Evolutionary conservation across 30 jellyfish, hydroid and myxozoan genomes (phyloP), one percentile per base, ranked within the genome.

Genomic region (Aurelia sp.): DNA sequence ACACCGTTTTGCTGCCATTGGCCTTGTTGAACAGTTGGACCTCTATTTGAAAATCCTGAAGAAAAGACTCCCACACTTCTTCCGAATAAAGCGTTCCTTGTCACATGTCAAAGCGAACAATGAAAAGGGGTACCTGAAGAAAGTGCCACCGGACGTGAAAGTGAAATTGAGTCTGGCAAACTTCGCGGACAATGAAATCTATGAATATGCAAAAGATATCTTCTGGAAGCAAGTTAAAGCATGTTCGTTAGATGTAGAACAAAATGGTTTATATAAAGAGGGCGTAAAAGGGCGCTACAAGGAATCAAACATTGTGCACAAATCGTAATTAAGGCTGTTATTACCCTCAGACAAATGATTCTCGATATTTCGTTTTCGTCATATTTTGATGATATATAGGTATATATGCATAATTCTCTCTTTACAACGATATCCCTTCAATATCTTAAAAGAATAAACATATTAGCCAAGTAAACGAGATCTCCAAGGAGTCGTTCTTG

Each of bases 1-100:
- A 19, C 97, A 82, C 27, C 66, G 55, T 40, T 93, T 80, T 65
- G 94, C 97, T 10, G 96, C 97, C 55, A 84, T 93, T 50, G 98
- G 98, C 82, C 78, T 85, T 21, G 27, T 86, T 4, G 97, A 93
- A 16, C 58, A 63, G 16, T 30, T 88, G 62, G 73, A 77, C 82
- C 72, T 75, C 47, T 93, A 50, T 64, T 63, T 93, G 72, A 70
- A 84, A 73, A 64, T 93, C 20, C 79, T 88, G 60, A 69, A 60
- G 38, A 67, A 62, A 85, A 72, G 96, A 78, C 76, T 93, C 12
- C 98, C 98, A 38, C 67, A 30, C 15, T 93, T 50, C 79, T 93
- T 93, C 59, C 95, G 88, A 19, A 13, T 72, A 16, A 30, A 80
- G 48, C 79, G 78, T 3, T 9, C 27, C 10, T 19, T 86, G 47